Conservation (phyloP, 2,113 vertebrate genomes). For the Accipiter cooperii region DNA sequence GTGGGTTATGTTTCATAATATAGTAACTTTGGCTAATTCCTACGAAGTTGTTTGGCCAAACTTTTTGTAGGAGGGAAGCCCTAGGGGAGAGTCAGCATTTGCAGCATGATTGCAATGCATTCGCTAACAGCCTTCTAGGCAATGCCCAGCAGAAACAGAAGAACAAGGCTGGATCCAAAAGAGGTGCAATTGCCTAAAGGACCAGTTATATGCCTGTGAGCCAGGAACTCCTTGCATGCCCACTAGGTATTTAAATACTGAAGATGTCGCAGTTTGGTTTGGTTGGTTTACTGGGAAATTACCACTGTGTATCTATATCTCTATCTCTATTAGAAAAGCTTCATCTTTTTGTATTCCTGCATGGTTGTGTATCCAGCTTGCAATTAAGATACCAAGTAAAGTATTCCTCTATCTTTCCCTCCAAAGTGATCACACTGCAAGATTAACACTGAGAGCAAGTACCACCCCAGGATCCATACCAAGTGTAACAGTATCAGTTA, state of each 20-base stretch:
- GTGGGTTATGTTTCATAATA: neutral
- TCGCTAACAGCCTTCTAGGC: neutral
- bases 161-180: neutral
- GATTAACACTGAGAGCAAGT: neutral
- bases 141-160: neutral
- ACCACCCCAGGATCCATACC: neutral
- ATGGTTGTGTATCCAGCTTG: neutral
- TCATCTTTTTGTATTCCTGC: neutral
- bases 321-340: neutral
- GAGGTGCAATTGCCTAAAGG: neutral
- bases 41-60: neutral
- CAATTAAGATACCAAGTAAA: neutral
- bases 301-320: neutral
- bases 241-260: neutral
- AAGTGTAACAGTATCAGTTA: neutral
- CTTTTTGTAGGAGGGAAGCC: neutral
- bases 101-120: neutral
- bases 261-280: neutral
- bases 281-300: neutral
- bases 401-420: neutral
- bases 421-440: neutral
- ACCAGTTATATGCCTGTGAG: neutral
- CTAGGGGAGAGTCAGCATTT: neutral
- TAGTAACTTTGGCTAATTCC: neutral
- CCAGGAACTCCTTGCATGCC: neutral